phyloP scores from a whole-genome alignment of 2,888 invertebrate species.

The Leucophora obtusa region DNA sequence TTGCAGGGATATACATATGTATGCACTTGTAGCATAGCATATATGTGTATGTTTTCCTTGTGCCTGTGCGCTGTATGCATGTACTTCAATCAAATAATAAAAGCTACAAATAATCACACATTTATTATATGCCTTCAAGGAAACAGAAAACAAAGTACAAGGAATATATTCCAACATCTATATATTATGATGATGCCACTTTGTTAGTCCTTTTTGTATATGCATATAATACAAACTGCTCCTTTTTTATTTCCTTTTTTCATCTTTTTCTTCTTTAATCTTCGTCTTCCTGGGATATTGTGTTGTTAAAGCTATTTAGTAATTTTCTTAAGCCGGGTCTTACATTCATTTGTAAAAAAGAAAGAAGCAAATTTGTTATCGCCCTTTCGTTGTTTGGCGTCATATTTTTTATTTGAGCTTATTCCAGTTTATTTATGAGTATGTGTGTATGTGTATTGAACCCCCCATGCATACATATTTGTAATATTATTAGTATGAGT shows the following conservation, averaged over 20 bases:
- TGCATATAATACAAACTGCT: conserved; percentile 2
- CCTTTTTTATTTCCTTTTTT: neutral
- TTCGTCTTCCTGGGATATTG: neutral
- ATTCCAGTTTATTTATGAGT: neutral
- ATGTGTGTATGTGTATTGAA: conserved; percentile 5
- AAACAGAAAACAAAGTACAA: neutral
- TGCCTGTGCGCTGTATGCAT: neutral
- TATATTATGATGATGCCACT: conserved; percentile 18
- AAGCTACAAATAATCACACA: conserved; percentile 72
- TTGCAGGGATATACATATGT: no score
- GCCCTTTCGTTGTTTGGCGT: neutral
- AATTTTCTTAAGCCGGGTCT: conserved; percentile 28
- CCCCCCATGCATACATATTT: neutral
- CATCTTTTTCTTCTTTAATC: conserved; percentile 1
- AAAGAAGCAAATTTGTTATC: conserved; percentile 39
- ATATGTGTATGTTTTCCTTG: conserved; percentile 3
- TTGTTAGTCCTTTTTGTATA: conserved; percentile 20
- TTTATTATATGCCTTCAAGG: conserved; percentile 69
- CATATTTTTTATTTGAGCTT: neutral
- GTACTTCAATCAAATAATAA: conserved; percentile 64
- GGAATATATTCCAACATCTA: neutral
- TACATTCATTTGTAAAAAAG: conserved; percentile 9
- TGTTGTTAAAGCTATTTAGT: conserved; percentile 33
- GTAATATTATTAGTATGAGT: neutral
- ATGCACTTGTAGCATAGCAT: neutral